These are phyloP conservation scores for Pseudotriccus pelzelni DNA, from an alignment of 2,797 vertebrate genomes.

Conservation along the genomic window DNA sequence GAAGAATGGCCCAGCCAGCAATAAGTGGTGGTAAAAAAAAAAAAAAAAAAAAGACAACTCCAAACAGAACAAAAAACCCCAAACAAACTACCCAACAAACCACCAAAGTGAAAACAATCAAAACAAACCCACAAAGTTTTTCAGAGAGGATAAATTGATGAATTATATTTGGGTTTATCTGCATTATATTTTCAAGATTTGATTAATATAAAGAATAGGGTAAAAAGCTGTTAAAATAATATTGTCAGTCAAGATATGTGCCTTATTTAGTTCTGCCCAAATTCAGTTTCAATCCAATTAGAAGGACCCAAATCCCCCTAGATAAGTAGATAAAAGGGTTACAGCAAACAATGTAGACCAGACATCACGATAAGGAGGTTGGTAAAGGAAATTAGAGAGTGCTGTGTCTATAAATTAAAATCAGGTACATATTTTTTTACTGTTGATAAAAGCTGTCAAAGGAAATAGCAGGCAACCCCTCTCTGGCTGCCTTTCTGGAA, in stretches of 20 bases:
- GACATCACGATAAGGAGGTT: neutral
- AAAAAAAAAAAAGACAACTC: neutral
- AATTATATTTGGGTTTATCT: neutral
- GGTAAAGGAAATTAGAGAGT: neutral
- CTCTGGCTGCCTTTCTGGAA: neutral
- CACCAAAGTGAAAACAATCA: neutral
- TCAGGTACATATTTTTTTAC: neutral
- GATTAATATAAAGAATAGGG: neutral
- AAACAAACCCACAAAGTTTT: neutral
- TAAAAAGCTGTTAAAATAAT: neutral
- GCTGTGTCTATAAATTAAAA: neutral
- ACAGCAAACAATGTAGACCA: neutral
- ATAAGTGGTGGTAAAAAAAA: neutral
- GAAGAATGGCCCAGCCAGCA: neutral
- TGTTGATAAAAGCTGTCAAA: neutral
- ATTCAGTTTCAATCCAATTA: neutral
- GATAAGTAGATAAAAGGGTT: neutral
- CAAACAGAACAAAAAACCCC: accelerated
- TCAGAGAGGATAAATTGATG: neutral
- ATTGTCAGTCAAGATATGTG: neutral
- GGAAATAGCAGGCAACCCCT: neutral
- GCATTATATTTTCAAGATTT: neutral
- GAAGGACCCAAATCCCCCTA: neutral
- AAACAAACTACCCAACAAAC: neutral
- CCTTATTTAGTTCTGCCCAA: neutral